Percentiles rank a stretch among this genome's conserved stretches.
Evolutionary conservation across 1,140 invertebrate species (phyloP).

Genomic region (Ridgeia piscesae): DNA sequence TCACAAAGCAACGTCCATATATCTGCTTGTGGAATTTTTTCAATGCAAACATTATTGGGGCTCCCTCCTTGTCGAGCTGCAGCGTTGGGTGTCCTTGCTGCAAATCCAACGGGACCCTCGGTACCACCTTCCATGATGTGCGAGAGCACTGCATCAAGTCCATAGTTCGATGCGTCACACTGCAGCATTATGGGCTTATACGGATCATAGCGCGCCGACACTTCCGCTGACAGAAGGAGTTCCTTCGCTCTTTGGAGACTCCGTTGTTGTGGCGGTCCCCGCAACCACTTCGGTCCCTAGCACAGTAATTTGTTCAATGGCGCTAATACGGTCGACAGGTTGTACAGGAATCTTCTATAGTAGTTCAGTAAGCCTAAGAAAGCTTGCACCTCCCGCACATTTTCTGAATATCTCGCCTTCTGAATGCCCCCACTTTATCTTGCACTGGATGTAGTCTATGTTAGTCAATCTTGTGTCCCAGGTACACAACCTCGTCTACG

Average conservation of each 20-base stretch:
- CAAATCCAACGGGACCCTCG: constrained; percentile 48
- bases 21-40: constrained; percentile 61
- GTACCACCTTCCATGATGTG: constrained; percentile 38
- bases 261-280: too few relatives aligned
- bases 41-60: constrained; percentile 59
- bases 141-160: constrained; percentile 44
- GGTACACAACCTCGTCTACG: constrained; percentile 25
- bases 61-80: constrained; percentile 61
- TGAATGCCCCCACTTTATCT: neutral
- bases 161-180: constrained; percentile 44
- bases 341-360: constrained; percentile 25
- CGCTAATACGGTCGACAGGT: constrained; percentile 27
- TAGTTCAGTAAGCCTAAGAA: constrained; percentile 31
- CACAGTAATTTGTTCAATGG: constrained; percentile 23
- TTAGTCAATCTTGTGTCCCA: constrained; percentile 31
- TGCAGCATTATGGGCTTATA: constrained; percentile 37
- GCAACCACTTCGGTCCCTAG: constrained; percentile 8
- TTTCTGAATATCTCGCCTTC: constrained; percentile 8
- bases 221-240: neutral
- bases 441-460: neutral
- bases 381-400: constrained; percentile 23
- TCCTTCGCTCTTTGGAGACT: constrained; percentile 14
- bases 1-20: constrained; percentile 45
- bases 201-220: constrained; percentile 42
- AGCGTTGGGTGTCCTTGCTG: constrained; percentile 51